Percentiles rank a stretch among this genome's conserved stretches.
phyloP scores from a whole-genome alignment of 2,797 vertebrate genomes.

The Syngnathus acus region DNA sequence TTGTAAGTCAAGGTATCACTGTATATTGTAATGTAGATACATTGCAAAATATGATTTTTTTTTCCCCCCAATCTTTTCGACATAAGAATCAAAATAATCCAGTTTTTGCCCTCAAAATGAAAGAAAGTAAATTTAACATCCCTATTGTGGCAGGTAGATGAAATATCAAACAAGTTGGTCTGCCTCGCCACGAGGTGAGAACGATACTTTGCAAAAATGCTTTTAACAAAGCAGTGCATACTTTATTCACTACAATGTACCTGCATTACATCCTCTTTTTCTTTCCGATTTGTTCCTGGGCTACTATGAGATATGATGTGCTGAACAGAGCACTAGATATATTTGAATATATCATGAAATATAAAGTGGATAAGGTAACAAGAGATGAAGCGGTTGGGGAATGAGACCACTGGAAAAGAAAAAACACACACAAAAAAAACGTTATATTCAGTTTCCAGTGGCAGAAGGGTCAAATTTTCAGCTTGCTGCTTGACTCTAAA shows the following conservation, averaged over 20 bases:
- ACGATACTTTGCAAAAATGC: not conserved
- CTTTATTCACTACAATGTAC: not conserved
- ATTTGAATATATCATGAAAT: conserved; percentile 27
- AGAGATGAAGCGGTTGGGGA: conserved; percentile 21
- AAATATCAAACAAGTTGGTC: no score
- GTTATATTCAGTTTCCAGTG: conserved; percentile 59
- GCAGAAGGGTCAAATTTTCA: conserved; percentile 66
- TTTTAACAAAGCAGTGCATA: not conserved
- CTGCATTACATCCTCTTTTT: not conserved
- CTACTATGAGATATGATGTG: conserved; percentile 17
- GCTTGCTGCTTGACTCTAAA: conserved; percentile 59
- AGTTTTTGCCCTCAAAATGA: not conserved
- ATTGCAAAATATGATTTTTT: not conserved
- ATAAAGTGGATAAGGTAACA: conserved; percentile 11
- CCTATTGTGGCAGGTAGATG: no score
- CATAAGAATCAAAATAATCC: not conserved
- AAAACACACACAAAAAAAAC: conserved; percentile 49
- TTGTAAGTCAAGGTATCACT: not conserved
- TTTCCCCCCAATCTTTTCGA: not conserved
- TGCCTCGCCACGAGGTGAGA: not conserved
- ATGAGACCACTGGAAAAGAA: conserved; percentile 10
- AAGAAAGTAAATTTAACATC: not conserved
- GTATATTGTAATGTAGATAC: not conserved
- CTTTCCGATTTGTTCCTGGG: not conserved
- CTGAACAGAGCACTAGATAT: conserved; percentile 24